phyloP scores from a whole-genome alignment of 2,888 invertebrate species.

The Andrena hattorfiana region DNA sequence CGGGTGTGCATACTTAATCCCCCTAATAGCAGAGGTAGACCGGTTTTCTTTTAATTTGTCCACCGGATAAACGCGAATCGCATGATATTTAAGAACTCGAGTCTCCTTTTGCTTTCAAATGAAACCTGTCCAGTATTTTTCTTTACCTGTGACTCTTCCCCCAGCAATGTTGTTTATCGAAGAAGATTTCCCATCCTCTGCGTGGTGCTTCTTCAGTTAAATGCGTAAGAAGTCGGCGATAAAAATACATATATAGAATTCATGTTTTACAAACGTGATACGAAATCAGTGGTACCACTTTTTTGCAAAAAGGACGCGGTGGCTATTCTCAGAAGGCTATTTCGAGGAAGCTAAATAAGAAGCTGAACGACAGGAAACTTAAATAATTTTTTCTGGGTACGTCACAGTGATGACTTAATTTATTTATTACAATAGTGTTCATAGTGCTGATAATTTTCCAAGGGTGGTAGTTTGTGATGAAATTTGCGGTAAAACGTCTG shows the following conservation, averaged over 20 bases:
- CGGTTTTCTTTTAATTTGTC: constrained; percentile 63
- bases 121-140: constrained; percentile 18
- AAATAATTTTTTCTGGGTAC: too few relatives aligned
- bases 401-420: too few relatives aligned
- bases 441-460: too few relatives aligned
- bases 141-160: constrained; percentile 30
- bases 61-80: constrained; percentile 23
- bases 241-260: neutral
- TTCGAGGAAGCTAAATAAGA: too few relatives aligned
- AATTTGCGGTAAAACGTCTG: too few relatives aligned
- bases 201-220: neutral
- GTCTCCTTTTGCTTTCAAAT: constrained; percentile 36
- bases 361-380: too few relatives aligned
- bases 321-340: neutral
- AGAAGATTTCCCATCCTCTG: neutral
- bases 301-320: neutral
- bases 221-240: neutral
- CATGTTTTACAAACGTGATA: neutral
- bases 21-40: constrained; percentile 32
- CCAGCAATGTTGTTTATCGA: constrained; percentile 1
- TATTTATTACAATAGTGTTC: too few relatives aligned
- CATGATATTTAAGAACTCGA: constrained; percentile 52
- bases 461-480: too few relatives aligned
- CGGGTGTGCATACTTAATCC: constrained; percentile 21
- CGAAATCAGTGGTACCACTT: neutral